Percentiles rank a stretch among this genome's conserved stretches.
phyloP scores from a whole-genome alignment of 2,797 vertebrate genomes.

The Babyrousa celebensis region DNA sequence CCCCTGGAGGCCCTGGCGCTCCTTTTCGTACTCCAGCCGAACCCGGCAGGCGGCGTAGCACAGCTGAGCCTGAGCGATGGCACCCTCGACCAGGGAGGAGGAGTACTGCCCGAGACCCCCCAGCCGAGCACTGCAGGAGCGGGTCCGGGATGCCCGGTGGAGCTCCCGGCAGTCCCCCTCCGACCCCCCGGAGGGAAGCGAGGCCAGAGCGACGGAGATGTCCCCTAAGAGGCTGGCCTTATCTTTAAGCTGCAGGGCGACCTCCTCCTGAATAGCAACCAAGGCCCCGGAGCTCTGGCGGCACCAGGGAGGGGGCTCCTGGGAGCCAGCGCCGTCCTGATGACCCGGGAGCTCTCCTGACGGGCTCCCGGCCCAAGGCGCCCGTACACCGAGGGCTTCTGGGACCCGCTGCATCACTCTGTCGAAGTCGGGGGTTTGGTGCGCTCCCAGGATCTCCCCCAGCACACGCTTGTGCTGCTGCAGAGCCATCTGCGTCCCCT shows the following conservation, averaged over 20 bases:
- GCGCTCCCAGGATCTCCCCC: constrained; percentile 93
- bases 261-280: constrained; percentile 92
- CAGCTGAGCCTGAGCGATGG: constrained; percentile 96
- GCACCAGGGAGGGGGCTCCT: constrained; percentile 89
- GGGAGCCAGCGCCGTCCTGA: constrained; percentile 91
- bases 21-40: constrained; percentile 93
- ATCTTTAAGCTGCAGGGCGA: constrained; percentile 95
- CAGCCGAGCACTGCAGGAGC: constrained; percentile 90
- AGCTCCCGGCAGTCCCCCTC: constrained; percentile 91
- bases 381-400: constrained; percentile 89
- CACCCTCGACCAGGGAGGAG: constrained; percentile 95
- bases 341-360: constrained; percentile 91
- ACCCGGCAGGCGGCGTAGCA: constrained; percentile 96
- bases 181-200: constrained; percentile 85
- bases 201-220: constrained; percentile 94
- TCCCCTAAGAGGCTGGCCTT: constrained; percentile 94
- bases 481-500: constrained; percentile 92
- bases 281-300: constrained; percentile 89
- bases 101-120: constrained; percentile 90
- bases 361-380: constrained; percentile 88
- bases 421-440: constrained; percentile 93
- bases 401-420: constrained; percentile 93
- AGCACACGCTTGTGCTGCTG: constrained; percentile 93
- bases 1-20: constrained; percentile 93
- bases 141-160: constrained; percentile 91